phyloP scores from a whole-genome alignment of 2,797 vertebrate species.

The Trachops cirrhosus region DNA sequence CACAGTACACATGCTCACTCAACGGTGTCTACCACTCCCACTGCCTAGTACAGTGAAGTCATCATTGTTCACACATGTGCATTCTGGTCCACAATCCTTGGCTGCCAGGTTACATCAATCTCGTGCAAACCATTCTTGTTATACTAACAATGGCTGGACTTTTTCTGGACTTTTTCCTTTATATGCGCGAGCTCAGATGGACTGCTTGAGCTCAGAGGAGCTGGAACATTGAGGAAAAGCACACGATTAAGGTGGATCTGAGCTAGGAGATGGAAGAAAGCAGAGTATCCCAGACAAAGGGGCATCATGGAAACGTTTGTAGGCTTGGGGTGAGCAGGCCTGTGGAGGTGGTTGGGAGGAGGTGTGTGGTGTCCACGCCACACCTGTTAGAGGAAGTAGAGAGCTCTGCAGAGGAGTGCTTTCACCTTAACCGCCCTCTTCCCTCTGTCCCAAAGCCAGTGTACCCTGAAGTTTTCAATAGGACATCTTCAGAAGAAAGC shows the following conservation, averaged over 20 bases:
- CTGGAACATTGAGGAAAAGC: not conserved
- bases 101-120: no score
- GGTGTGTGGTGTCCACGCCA: fast-evolving
- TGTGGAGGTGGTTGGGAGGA: not conserved
- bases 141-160: no score
- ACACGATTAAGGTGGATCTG: not conserved
- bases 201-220: not conserved
- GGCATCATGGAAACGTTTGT: fast-evolving
- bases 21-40: no score
- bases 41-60: no score
- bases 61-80: no score
- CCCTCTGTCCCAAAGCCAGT: not conserved
- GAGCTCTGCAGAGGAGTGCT: not conserved
- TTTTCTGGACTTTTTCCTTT: no score
- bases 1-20: no score
- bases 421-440: not conserved
- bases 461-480: not conserved
- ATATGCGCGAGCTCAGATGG: not conserved
- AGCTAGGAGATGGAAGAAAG: not conserved
- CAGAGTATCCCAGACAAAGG: no score
- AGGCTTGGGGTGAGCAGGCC: not conserved
- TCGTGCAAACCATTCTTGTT: no score
- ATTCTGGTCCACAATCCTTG: no score
- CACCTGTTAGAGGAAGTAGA: not conserved
- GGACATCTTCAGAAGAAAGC: not conserved